Base-by-base conservation (phyloP, 2,113 vertebrate genomes). In the Crotalus tigris region DNA sequence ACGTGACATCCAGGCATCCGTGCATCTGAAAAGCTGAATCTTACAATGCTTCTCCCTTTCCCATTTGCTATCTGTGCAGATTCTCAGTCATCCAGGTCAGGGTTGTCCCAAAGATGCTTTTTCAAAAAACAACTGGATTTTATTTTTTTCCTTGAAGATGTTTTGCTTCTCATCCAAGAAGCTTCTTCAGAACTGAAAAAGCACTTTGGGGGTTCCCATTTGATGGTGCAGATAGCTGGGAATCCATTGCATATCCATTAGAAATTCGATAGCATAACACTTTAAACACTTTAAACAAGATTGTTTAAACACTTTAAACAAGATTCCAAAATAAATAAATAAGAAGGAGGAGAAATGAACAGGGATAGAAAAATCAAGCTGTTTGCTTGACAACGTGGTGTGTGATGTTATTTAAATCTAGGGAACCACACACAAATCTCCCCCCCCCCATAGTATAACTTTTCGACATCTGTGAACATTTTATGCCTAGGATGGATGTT, bases 361-460 rank as follows among this genome's bases (percentile, higher is more conserved):
- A 75, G 89, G 61, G 69, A 12, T 21, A 54, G 61, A 33, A 33
- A 75, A n/a, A 69, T 21, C 12, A 1, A 53, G 24, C 13, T 53
- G 29, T 55, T 91, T 55, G 91, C 75, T 39, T 64, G 93, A 61
- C 1, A 0, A 89, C 89, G 49, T 86, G 91, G 94, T 93, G 46
- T 58, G 91, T 87, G 89, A 12, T 46, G n/a, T 94, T 95, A 95
- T 23, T 91, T 91, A 57, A 95, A 17, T 61, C 49, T 88, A 88
- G 64, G 75, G 94, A 95, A 94, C 33, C 69, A 94, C 33, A 75
- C 91, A 92, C 91, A 94, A 39, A 26, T 1, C 1, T 11, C 53
- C 12, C 1, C 12, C 2, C 2, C 11, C 11, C 88, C 92, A n/a
- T 13, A 8, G 91, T 92, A 58, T 90, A 46, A 44, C 19, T 85